Conservation (phyloP, 2,888 invertebrate species). For the Sphaeridia pumilis region DNA sequence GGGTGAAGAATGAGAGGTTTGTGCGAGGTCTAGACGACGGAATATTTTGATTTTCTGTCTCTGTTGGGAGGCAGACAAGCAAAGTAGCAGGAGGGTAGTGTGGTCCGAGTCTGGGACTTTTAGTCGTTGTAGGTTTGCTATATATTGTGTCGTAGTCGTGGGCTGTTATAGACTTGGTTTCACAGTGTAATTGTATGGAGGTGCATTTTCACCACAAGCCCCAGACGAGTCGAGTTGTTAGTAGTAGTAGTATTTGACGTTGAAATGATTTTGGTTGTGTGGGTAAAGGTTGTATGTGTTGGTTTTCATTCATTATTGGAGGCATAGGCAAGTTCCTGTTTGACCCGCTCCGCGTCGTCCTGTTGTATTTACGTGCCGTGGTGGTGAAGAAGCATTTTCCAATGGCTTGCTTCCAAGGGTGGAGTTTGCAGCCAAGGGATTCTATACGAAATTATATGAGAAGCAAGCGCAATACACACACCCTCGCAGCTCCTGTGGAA, state of each 20-base stretch:
- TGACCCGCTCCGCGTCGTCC: no score
- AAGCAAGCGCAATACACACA: no score
- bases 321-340: no score
- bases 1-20: slow-evolving; percentile 1
- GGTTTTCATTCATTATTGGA: not conserved
- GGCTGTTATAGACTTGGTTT: not conserved
- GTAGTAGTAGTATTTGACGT: not conserved
- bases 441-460: not conserved
- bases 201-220: not conserved
- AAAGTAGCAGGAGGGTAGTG: not conserved
- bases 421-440: slow-evolving; percentile 10
- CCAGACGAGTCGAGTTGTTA: no score
- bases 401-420: slow-evolving; percentile 21
- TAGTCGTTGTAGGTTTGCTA: not conserved
- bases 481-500: no score
- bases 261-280: not conserved
- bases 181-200: no score
- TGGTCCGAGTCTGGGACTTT: no score
- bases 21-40: no score
- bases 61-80: not conserved
- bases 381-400: slow-evolving; percentile 22
- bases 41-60: not conserved
- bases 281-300: not conserved
- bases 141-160: not conserved
- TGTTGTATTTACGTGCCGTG: slow-evolving; percentile 5